Evolutionary conservation across 2,888 invertebrate genomes (phyloP).

Genomic region (Zygogramma bicolorata): DNA sequence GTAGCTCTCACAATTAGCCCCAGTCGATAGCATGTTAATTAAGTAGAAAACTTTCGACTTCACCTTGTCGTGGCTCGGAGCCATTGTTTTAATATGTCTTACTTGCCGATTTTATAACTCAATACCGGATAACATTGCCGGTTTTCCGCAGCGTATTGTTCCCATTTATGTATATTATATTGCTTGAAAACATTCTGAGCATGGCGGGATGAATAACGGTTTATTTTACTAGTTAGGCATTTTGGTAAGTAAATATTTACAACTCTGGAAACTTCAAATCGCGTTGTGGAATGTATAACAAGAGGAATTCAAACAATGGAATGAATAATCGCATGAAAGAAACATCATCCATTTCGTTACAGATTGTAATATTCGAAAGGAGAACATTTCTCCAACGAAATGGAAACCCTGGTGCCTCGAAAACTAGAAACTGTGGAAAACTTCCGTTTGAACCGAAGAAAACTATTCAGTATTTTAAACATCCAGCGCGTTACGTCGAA

Average conservation of each 20-base stretch:
- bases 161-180: conserved; percentile 18
- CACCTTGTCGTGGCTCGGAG: conserved; percentile 51
- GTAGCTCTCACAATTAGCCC: conserved; percentile 45
- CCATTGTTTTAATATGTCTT: conserved; percentile 51
- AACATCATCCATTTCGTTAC: neutral
- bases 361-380: neutral
- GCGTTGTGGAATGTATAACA: neutral
- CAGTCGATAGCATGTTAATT: conserved; percentile 54
- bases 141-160: conserved; percentile 20
- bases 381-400: too few species aligned
- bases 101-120: conserved; percentile 52
- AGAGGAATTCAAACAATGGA: neutral
- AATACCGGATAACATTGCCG: conserved; percentile 41
- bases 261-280: neutral
- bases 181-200: neutral
- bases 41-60: conserved; percentile 54
- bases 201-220: neutral
- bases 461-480: too few species aligned
- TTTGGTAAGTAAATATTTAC: neutral
- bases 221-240: neutral
- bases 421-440: too few species aligned
- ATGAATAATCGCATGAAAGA: neutral
- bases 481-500: too few species aligned
- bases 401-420: too few species aligned
- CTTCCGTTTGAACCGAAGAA: too few species aligned